Evolutionary conservation across 2,888 invertebrate genomes (phyloP), one percentile per base, ranked within the genome.

Genomic region (Drosophila borealis): DNA sequence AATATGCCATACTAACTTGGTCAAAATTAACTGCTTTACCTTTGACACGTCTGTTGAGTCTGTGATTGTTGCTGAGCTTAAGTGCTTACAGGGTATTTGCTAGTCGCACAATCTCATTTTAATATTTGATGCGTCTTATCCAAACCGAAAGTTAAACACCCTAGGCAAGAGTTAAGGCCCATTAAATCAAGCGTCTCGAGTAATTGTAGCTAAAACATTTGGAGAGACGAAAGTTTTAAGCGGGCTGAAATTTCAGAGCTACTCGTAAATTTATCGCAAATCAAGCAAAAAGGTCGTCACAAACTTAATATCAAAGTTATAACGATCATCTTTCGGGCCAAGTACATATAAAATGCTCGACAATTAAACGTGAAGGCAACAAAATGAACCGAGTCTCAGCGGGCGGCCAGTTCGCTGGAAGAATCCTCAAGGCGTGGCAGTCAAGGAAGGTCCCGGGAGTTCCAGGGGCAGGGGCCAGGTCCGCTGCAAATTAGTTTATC

Each of bases 401-500:
- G 72, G 45, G 55, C 10, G 60, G 42, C 11, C 51, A 46, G 49
- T 13, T 39, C 11, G 21, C 4, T 21, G 21, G 14, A 9, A 41
- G 33, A 34, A n/a, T 48, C 14, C 21, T 14, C 39, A 39, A 71
- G 34, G n/a, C 10, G 44, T 25, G 25, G 25, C 6, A 8, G 25
- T 6, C 8, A 6, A 25, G 25, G 17, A 2, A 17, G 17, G 2
- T 17, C 2, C 17, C 1, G 17, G 17, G 17, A 17, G 17, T 2
- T 17, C 2, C 17, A 17, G 17, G 17, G 17, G 2, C 17, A 17
- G 17, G 17, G 2, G 17, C 17, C 17, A 17, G 17, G 17, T 17
- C 17, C 17, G 17, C 17, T 46, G 63, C 45, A 80, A 77, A 80
- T 78, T 80, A 80, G 69, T 78, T 78, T 77, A 77, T 69, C 72